Evolutionary conservation across 2,797 vertebrate genomes (phyloP), one percentile per base, ranked within the genome.

Genomic region (Spinibarbus caldwelli): DNA sequence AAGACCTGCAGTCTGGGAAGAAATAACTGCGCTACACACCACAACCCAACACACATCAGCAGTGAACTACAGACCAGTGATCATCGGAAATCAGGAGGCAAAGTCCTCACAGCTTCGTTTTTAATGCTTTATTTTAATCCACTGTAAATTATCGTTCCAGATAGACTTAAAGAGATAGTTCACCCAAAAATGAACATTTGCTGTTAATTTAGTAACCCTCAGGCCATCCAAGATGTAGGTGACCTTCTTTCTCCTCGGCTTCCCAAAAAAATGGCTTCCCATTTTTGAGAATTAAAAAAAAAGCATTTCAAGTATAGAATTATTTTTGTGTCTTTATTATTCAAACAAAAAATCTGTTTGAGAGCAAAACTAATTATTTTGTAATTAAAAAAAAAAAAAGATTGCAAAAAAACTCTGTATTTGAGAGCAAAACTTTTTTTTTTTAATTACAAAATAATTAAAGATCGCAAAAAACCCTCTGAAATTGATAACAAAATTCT

Each of bases 1-100:
- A 97, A 95, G 95, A 97, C 8, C 95, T 99, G 59, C 98, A 97
- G 0, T 99, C 97, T 0, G 96, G 96, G 84, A 98, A 95, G 92
- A 97, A 96, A 86, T 98, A 99, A 90, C 94, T 99, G 88, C 97
- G 97, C 85, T 99, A 97, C 90, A 99, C 97, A 2, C 96, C 96
- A 0, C 95, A 96, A 47, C 95, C 96, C 0, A 89, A n/a, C 91
- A 43, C 47, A 12, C 9, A 34, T 57, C 36, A 67, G 31, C 23
- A 66, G 45, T 31, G 9, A 49, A 17, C 9, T 31, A 41, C 49
- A 62, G 38, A 45, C 11, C 38, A 21, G 66, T 0, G 23, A 15
- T 9, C 6, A 26, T 8, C n/a, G 3, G 3, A 26, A 17, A 26
- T 1, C 1, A 21, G 6, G 29, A 45, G 12, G 12, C 11, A 70